Conservation (phyloP, 2,113 vertebrate species). For the Heteronetta atricapilla region DNA sequence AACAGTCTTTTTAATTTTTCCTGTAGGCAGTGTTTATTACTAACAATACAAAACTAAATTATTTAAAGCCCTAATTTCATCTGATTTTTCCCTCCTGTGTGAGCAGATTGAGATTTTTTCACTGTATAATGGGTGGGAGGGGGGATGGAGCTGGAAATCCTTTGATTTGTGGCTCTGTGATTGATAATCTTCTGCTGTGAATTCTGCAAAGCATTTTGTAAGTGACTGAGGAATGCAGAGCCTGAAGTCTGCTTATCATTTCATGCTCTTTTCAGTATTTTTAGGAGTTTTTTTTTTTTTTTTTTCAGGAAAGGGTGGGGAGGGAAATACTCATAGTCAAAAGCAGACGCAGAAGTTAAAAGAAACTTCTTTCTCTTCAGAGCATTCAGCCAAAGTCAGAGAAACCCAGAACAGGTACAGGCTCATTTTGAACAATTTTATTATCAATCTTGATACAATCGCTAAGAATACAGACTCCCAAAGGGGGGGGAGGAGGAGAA, state of each 20-base stretch:
- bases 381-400: not conserved
- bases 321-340: not conserved
- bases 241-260: not conserved
- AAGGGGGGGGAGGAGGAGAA: not conserved
- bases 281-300: not conserved
- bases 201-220: not conserved
- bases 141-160: not conserved
- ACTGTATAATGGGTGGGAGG: not conserved
- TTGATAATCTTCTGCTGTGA: conserved; percentile 25
- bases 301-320: not conserved
- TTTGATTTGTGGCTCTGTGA: conserved; percentile 16
- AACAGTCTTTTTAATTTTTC: not conserved
- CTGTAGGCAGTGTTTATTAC: not conserved
- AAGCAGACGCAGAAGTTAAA: not conserved
- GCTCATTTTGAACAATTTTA: not conserved
- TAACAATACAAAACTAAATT: not conserved
- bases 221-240: not conserved
- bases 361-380: not conserved
- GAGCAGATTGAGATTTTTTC: not conserved
- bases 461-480: not conserved
- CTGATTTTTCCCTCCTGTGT: not conserved
- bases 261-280: not conserved
- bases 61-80: conserved; percentile 13
- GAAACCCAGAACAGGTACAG: not conserved
- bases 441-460: not conserved